Conservation (phyloP, 1,140 invertebrate genomes). For the Ostrea edulis region DNA sequence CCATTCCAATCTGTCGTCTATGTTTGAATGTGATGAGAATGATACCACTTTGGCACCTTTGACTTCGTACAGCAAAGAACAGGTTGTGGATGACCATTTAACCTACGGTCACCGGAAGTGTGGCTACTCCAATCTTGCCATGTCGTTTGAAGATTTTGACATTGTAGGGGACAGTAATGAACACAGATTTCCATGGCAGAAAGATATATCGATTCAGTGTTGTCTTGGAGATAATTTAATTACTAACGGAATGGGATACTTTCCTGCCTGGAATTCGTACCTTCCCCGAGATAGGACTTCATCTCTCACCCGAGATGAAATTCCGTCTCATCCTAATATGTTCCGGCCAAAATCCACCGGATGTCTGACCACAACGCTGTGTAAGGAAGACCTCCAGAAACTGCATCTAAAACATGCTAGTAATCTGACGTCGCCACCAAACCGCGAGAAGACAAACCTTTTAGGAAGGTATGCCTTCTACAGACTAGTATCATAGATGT, state of each 20-base stretch:
- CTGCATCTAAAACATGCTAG: not conserved
- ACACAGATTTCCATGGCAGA: constrained; percentile 77
- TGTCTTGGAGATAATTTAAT: constrained; percentile 1
- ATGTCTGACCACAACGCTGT: not conserved
- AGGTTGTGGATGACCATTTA: not conserved
- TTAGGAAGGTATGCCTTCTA: not conserved
- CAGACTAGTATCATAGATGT: too few relatives aligned
- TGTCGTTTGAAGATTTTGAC: constrained; percentile 63
- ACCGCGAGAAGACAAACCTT: not conserved
- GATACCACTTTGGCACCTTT: not conserved
- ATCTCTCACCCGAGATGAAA: not conserved
- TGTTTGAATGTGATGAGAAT: constrained; percentile 11
- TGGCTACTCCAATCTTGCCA: constrained; percentile 1
- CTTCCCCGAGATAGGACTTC: not conserved
- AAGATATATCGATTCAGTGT: constrained; percentile 77
- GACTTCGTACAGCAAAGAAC: not conserved
- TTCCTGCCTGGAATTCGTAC: not conserved
- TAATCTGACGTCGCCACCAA: not conserved
- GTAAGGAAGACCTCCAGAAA: not conserved
- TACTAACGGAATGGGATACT: not conserved
- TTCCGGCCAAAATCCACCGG: not conserved
- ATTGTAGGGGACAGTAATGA: constrained; percentile 74
- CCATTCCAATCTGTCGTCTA: not conserved
- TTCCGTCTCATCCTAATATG: not conserved
- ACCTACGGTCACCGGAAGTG: not conserved